A percentile compares a stretch with the other conserved stretches of the same genome.
These are phyloP conservation scores for Callosobruchus maculatus DNA, from an alignment of 2,888 invertebrate species.

Conservation along the genomic window DNA sequence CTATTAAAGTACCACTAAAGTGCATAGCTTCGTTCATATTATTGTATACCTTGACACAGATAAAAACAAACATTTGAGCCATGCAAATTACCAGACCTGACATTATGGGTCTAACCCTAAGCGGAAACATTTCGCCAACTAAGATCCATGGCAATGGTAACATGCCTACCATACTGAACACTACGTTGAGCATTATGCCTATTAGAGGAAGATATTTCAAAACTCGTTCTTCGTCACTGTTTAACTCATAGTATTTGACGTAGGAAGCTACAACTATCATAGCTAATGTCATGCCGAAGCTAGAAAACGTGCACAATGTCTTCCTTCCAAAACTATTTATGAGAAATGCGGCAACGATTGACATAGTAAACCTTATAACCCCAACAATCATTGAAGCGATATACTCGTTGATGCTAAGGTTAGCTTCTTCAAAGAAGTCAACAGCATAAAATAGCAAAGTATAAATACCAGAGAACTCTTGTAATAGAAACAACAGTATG, in stretches of 20 bases:
- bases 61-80: constrained; percentile 66
- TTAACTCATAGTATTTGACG: constrained; percentile 43
- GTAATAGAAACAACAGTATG: constrained; percentile 64
- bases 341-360: constrained; percentile 62
- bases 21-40: constrained; percentile 56
- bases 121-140: constrained; percentile 69
- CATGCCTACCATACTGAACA: constrained; percentile 71
- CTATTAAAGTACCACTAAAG: constrained; percentile 62
- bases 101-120: constrained; percentile 65
- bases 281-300: constrained; percentile 60
- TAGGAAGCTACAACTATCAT: constrained; percentile 51
- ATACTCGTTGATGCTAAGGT: constrained; percentile 61
- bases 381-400: constrained; percentile 68
- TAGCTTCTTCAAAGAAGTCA: constrained; percentile 65
- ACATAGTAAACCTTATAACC: constrained; percentile 62
- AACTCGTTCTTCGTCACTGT: constrained; percentile 30
- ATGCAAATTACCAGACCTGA: constrained; percentile 68
- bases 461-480: constrained; percentile 72
- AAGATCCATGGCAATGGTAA: constrained; percentile 72
- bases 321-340: constrained; percentile 64
- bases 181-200: constrained; percentile 65
- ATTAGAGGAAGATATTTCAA: constrained; percentile 52
- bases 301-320: constrained; percentile 61
- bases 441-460: constrained; percentile 71
- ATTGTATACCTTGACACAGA: constrained; percentile 68